Conservation (phyloP, 2,797 vertebrate genomes). For the Austrolebias charrua region DNA sequence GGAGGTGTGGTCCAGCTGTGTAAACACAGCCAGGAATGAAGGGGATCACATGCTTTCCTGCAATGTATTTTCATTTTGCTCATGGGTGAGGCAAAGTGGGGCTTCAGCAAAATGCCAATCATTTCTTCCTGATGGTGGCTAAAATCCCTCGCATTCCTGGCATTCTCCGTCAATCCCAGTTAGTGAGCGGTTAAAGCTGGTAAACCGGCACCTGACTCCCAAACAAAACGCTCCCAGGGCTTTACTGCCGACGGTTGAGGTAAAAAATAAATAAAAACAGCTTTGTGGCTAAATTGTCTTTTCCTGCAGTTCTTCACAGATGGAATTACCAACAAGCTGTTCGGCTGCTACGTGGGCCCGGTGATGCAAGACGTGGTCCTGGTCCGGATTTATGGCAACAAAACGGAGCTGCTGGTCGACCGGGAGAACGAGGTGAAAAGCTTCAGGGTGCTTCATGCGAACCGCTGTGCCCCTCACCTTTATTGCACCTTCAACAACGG, state of each 20-base stretch:
- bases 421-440: constrained; percentile 96
- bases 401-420: constrained; percentile 93
- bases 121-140: constrained; percentile 60
- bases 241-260: constrained; percentile 14
- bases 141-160: constrained; percentile 73
- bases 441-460: constrained; percentile 90
- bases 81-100: constrained; percentile 57
- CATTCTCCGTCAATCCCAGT: constrained; percentile 52
- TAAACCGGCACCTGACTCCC: constrained; percentile 41
- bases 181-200: constrained; percentile 60
- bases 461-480: constrained; percentile 91
- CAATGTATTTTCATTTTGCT: constrained; percentile 43
- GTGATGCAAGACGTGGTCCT: constrained; percentile 89
- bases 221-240: constrained; percentile 29
- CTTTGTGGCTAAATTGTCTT: background rate
- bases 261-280: constrained; percentile 23
- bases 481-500: constrained; percentile 98
- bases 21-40: constrained; percentile 39
- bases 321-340: constrained; percentile 96
- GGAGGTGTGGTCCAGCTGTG: constrained; percentile 45
- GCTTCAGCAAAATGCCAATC: constrained; percentile 74
- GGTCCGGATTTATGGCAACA: constrained; percentile 96
- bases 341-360: constrained; percentile 90
- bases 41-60: constrained; percentile 43
- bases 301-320: constrained; percentile 89